A percentile compares a stretch with the other conserved stretches of the same genome.
Evolutionary conservation across 2,797 vertebrate genomes (phyloP).

Genomic region (Naso thynnoides): DNA sequence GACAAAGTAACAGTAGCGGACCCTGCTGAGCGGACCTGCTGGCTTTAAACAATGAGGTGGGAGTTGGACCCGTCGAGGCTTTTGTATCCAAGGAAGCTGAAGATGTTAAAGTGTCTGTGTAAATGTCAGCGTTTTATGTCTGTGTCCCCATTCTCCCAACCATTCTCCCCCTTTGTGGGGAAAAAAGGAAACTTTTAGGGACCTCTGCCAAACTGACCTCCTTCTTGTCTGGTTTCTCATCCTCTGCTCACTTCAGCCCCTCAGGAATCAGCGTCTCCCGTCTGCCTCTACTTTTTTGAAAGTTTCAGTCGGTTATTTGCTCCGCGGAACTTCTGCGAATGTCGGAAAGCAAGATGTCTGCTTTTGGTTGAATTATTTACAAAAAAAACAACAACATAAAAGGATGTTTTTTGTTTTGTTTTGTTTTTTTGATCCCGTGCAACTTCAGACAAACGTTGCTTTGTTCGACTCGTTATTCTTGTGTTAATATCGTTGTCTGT

Average conservation of each 20-base stretch:
- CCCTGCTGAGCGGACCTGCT: constrained; percentile 47
- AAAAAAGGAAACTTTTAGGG: constrained; percentile 55
- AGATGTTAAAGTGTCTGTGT: constrained; percentile 59
- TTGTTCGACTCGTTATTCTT: constrained; percentile 33
- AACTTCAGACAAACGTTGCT: constrained; percentile 28
- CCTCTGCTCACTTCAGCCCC: constrained; percentile 73
- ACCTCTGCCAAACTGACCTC: constrained; percentile 78
- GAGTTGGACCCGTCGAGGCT: constrained; percentile 50
- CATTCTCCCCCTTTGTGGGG: not conserved
- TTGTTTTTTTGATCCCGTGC: constrained; percentile 21
- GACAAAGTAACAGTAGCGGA: constrained; percentile 24
- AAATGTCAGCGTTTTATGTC: constrained; percentile 59
- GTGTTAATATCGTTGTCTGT: constrained; percentile 42
- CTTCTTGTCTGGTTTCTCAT: constrained; percentile 42
- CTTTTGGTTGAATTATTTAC: constrained; percentile 44
- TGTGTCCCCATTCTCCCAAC: constrained; percentile 23
- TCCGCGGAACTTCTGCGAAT: constrained; percentile 39
- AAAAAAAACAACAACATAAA: not conserved
- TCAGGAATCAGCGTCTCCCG: constrained; percentile 70
- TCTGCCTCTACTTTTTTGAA: constrained; percentile 34
- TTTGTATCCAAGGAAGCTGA: constrained; percentile 69
- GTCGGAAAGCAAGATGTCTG: constrained; percentile 33
- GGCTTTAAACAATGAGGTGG: constrained; percentile 60
- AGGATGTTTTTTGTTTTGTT: not conserved
- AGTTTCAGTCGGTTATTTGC: constrained; percentile 29